A percentile compares a stretch with the other conserved stretches of the same genome.
These are phyloP conservation scores for Lochmaea crataegi DNA, from an alignment of 2,888 invertebrate genomes.

Conservation along the genomic window DNA sequence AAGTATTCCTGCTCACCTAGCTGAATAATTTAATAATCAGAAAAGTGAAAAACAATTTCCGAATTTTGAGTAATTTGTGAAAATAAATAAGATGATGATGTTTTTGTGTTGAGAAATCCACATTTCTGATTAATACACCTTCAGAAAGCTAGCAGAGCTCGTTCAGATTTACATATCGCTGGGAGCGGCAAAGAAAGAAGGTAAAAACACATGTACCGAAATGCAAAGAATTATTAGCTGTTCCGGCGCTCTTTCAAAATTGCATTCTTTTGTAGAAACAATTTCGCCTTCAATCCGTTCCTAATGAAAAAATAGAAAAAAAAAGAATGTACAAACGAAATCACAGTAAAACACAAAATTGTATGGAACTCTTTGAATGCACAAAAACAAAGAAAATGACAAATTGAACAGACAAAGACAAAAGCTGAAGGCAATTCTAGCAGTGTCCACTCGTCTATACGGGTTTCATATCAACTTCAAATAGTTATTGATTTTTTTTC, in stretches of 20 bases:
- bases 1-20: too few relatives aligned
- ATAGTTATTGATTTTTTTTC: background rate
- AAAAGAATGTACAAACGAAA: constrained; percentile 11
- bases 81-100: too few relatives aligned
- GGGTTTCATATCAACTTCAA: background rate
- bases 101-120: too few relatives aligned
- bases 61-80: too few relatives aligned
- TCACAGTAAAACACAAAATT: constrained; percentile 18
- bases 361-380: constrained; percentile 19
- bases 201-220: background rate
- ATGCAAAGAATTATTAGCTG: constrained; percentile 11
- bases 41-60: too few relatives aligned
- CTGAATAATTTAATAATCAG: too few relatives aligned
- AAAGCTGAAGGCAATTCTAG: constrained; percentile 12
- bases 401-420: constrained; percentile 18
- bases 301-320: constrained; percentile 27
- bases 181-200: background rate
- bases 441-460: constrained; percentile 11
- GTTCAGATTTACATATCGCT: background rate
- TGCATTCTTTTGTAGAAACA: constrained; percentile 32
- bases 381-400: constrained; percentile 9
- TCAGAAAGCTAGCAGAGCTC: background rate
- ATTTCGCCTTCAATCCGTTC: constrained; percentile 26
- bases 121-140: too few relatives aligned
- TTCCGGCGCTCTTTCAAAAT: constrained; percentile 20